Evolutionary conservation across 2,888 invertebrate species (phyloP), one percentile per base, ranked within the genome.

Genomic region (Spialia ferax): DNA sequence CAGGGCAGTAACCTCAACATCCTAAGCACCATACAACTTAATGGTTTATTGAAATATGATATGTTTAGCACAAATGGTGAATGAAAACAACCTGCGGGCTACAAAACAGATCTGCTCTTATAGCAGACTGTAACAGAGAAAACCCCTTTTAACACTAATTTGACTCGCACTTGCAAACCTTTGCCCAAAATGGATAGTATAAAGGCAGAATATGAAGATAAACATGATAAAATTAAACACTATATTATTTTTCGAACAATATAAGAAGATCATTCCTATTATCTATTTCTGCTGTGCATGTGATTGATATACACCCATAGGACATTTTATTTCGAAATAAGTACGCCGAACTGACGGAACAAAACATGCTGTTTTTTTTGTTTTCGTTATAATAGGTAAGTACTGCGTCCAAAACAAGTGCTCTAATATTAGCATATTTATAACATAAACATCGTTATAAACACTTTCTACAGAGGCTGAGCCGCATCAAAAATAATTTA

Each of bases 361-460:
- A 13, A 35, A 13, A 35, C 13, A 35, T 35, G 35, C 35, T 35
- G 13, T 0, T 13, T 6, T 26, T 42, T 42, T 42, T 42, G 15
- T 18, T 42, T 42, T 42, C 15, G 42, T 15, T 42, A 42, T 15
- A n/a, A n/a, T n/a, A n/a, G n/a, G n/a, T n/a, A 42, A 42, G 18
- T 45, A 18, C 18, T 18, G 45, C 18, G 15, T 45, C 18, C 15
- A 42, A 18, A 42, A 42, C 42, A 42, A 42, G 18, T 42, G 7
- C 15, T 42, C 42, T 42, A 42, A 42, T 42, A 42, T 42, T 15
- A 42, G 42, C 42, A 15, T 75, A 80, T 74, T 81, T 83, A 83
- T 89, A 84, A 84, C 82, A 80, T 81, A 91, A 91, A 92, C 91
- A 91, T 91, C 88, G 89, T 84, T 80, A 74, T 77, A 79, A 81